Conservation (phyloP, 2,797 vertebrate genomes). For the Rhincodon typus region DNA sequence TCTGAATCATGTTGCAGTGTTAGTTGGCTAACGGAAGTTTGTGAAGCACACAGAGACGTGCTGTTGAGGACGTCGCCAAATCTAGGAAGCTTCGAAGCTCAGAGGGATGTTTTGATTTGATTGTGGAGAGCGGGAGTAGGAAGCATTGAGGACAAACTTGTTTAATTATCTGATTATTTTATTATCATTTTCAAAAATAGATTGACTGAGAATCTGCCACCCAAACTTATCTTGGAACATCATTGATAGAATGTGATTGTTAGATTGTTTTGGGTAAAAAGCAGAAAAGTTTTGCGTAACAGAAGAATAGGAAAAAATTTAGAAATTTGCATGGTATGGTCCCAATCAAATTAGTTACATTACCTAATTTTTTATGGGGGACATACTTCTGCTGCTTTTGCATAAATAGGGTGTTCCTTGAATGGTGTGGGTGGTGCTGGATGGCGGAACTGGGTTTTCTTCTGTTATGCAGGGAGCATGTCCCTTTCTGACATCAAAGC, state of each 20-base stretch:
- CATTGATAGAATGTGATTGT: neutral
- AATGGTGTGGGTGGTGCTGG: too few species aligned
- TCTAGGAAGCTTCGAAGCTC: neutral
- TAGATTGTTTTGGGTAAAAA: neutral
- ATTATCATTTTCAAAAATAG: neutral
- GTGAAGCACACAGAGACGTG: neutral
- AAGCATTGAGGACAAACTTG: neutral
- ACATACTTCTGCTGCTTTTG: too few species aligned
- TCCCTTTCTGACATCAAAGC: neutral
- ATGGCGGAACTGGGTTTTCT: neutral
- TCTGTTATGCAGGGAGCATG: neutral
- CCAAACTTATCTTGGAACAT: neutral
- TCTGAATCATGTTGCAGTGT: neutral
- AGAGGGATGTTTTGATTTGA: neutral
- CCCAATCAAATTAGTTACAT: too few species aligned
- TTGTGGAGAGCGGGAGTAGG: neutral
- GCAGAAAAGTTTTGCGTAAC: neutral
- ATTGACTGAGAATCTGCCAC: neutral
- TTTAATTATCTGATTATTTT: neutral
- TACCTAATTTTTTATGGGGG: too few species aligned
- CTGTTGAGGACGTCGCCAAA: neutral
- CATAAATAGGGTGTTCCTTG: too few species aligned
- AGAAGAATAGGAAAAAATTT: neutral
- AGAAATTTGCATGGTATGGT: neutral
- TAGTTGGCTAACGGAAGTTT: neutral